Percentiles rank a stretch among this genome's conserved stretches.
These are phyloP conservation scores for Hanleya hanleyi DNA, from an alignment of 2,888 invertebrate species.

Conservation along the genomic window DNA sequence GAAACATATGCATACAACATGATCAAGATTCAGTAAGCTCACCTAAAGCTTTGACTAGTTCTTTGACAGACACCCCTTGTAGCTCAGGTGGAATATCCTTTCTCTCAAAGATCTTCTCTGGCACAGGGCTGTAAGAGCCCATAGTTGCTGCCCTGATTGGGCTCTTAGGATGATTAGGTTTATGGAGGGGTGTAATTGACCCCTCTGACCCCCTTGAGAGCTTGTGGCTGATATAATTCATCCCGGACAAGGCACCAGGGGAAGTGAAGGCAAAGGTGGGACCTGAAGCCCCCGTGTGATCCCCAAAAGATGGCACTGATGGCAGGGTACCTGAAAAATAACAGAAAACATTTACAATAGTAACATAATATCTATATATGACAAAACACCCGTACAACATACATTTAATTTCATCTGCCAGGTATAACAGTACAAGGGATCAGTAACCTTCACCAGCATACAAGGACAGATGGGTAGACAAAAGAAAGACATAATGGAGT, in stretches of 20 bases:
- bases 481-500: no score
- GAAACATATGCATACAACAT: not conserved
- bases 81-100: slow-evolving; percentile 75
- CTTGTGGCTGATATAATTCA: not conserved
- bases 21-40: slow-evolving; percentile 25
- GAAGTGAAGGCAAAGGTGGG: not conserved
- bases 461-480: no score
- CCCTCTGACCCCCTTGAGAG: not conserved
- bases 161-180: slow-evolving; percentile 11
- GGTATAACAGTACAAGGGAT: no score
- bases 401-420: no score
- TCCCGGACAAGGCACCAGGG: not conserved
- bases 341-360: not conserved
- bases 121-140: not conserved
- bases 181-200: not conserved
- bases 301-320: slow-evolving; percentile 32
- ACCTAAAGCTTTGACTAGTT: slow-evolving; percentile 83
- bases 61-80: slow-evolving; percentile 82
- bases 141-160: not conserved
- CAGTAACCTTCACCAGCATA: no score
- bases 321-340: slow-evolving; percentile 12
- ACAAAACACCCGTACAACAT: no score
- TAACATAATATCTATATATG: no score
- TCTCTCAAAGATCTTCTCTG: slow-evolving; percentile 6
- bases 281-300: slow-evolving; percentile 18